Evolutionary conservation across 2,113 vertebrate species (phyloP).

Genomic region (Mixornis gularis): DNA sequence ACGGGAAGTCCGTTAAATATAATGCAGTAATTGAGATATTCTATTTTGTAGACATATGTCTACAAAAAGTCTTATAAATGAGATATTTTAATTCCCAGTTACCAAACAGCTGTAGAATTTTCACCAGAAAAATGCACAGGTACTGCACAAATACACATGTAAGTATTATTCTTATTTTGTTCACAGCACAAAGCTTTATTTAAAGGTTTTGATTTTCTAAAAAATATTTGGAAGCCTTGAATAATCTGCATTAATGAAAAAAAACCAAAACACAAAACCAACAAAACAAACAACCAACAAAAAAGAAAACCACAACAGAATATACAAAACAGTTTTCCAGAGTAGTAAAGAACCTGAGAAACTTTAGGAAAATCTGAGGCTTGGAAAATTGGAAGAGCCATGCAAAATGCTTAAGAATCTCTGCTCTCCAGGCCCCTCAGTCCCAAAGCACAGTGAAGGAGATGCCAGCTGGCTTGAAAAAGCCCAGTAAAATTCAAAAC

Average conservation of each 20-base stretch:
- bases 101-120: background rate
- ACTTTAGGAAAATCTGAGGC: constrained; percentile 14
- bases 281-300: background rate
- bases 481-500: background rate
- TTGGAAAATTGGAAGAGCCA: background rate
- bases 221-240: background rate
- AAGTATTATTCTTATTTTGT: background rate
- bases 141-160: background rate
- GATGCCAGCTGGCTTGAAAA: background rate
- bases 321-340: background rate
- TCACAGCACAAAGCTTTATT: background rate
- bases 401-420: background rate
- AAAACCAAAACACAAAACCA: background rate
- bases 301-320: background rate
- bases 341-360: background rate
- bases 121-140: background rate
- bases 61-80: background rate
- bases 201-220: background rate
- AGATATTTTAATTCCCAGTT: background rate
- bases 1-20: background rate
- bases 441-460: background rate
- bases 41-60: background rate
- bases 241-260: background rate
- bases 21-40: background rate
- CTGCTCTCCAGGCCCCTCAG: background rate